Base-by-base conservation (phyloP, 2,888 invertebrate species). In the Catotricha subobsoleta region DNA sequence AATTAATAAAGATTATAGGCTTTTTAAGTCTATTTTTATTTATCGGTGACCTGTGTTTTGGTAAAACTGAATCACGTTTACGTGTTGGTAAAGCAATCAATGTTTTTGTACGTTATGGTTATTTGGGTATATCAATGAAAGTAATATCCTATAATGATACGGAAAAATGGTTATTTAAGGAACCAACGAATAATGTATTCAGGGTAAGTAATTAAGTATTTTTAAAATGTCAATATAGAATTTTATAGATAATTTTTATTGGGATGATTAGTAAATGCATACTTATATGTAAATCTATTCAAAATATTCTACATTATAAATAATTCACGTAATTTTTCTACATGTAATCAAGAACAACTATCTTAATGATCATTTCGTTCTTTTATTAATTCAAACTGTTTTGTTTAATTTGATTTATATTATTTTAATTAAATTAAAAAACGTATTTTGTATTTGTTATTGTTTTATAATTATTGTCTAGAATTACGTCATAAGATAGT, bases 11-110 rank as follows among this genome's bases (percentile, higher is more conserved):
- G 27, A 40, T 25, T 9, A 27, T 34, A 35, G 36, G 38, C 27
- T 35, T 31, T 39, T 30, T 16, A 25, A 31, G 34, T 9, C 49
- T 62, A 45, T 50, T 54, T 37, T 38, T 58, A 46, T 47, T 58
- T 45, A 52, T 51, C 47, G 52, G 53, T 43, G 48, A 49, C 40
- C 42, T 50, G 20, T 50, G 49, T 37, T 48, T 49, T 42, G 55
- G 57, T 42, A 55, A 53, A 39, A 55, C 58, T 35, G 63, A 63
- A 46, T 63, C 63, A n/a, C 60, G 60, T 48, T 48, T 63, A 40
- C 55, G 78, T 49, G 75, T 83, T 47, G 88, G 87, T 50, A 79
- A 81, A 54, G 81, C 84, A 46, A 78, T 87, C 54, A 86, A 87
- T 61, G 73, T 87, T 53, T 87, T 87, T 49, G 67, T 73, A 58